A percentile compares a stretch with the other conserved stretches of the same genome.
Conservation (phyloP, 2,888 invertebrate species). For the Epirrhoe alternata region DNA sequence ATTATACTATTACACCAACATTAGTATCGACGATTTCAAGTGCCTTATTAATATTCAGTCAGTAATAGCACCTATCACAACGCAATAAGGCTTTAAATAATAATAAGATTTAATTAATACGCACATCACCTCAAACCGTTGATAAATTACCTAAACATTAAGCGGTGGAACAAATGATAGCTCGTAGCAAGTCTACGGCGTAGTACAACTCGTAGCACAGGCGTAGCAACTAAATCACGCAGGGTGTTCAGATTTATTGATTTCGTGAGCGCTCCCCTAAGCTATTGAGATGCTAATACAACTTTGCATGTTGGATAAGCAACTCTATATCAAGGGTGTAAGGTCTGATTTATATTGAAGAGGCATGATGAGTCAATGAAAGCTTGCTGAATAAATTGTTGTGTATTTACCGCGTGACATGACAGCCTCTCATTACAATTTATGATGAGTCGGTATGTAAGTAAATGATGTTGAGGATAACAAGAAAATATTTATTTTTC, state of each 20-base stretch:
- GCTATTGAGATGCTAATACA: conserved; percentile 59
- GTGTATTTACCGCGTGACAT: conserved; percentile 47
- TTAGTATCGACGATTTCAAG: conserved; percentile 26
- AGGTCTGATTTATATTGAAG: conserved; percentile 40
- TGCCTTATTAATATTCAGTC: conserved; percentile 28
- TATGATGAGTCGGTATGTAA: conserved; percentile 44
- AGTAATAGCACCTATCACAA: conserved; percentile 19
- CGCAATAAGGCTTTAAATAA: conserved; percentile 20
- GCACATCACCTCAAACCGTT: conserved; percentile 22
- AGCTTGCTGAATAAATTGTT: conserved; percentile 49
- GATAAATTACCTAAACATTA: conserved; percentile 30
- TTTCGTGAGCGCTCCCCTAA: conserved; percentile 52
- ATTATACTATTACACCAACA: conserved; percentile 19
- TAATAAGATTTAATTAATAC: conserved; percentile 24
- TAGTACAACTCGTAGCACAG: conserved; percentile 44
- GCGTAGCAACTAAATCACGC: conserved; percentile 51
- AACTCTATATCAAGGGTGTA: conserved; percentile 44
- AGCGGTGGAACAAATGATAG: conserved; percentile 34
- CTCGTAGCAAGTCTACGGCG: conserved; percentile 47
- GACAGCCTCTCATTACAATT: conserved; percentile 48
- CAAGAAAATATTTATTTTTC: conserved; percentile 37
- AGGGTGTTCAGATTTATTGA: conserved; percentile 58
- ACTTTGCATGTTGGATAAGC: conserved; percentile 45
- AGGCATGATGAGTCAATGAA: conserved; percentile 48
- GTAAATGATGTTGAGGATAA: conserved; percentile 39